phyloP scores from a whole-genome alignment of 2,797 vertebrate genomes.

The Heteromormyrus szaboi region DNA sequence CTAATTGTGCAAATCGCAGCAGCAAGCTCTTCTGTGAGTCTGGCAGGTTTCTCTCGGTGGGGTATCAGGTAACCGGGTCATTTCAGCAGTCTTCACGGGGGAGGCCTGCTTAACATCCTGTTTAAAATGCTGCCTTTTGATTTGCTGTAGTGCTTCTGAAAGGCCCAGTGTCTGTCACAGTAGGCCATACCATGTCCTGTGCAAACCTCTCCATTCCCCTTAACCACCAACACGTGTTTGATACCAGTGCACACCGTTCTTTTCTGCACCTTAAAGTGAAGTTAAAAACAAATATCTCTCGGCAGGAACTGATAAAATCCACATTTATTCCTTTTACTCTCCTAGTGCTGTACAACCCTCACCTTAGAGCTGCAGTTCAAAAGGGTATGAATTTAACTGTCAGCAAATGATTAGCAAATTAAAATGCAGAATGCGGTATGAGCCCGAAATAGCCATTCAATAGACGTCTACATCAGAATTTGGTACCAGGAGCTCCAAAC shows the following conservation, averaged over 20 bases:
- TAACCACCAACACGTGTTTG: slow-evolving; percentile 34
- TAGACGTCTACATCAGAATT: neutral
- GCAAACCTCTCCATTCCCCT: slow-evolving; percentile 24
- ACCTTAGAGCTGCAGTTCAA: neutral
- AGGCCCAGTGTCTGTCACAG: slow-evolving; percentile 29
- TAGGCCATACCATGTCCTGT: slow-evolving; percentile 24
- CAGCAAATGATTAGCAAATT: neutral
- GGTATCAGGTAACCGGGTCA: slow-evolving; percentile 8
- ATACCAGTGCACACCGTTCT: slow-evolving; percentile 26
- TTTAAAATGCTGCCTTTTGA: neutral
- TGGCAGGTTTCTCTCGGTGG: neutral
- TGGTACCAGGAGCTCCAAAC: neutral
- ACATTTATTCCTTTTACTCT: neutral
- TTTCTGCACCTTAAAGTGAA: slow-evolving; percentile 21
- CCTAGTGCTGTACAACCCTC: neutral
- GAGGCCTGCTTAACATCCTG: neutral
- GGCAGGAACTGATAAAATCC: neutral
- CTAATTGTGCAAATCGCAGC: neutral
- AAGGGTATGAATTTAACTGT: neutral
- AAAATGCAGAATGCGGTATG: neutral
- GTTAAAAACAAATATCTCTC: slow-evolving; percentile 15
- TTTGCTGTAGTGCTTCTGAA: slow-evolving; percentile 34
- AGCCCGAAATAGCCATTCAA: neutral
- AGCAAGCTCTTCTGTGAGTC: neutral
- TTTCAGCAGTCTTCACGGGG: slow-evolving; percentile 21